Conservation (phyloP, 2,888 invertebrate species). For the Ornithoptera alexandrae region DNA sequence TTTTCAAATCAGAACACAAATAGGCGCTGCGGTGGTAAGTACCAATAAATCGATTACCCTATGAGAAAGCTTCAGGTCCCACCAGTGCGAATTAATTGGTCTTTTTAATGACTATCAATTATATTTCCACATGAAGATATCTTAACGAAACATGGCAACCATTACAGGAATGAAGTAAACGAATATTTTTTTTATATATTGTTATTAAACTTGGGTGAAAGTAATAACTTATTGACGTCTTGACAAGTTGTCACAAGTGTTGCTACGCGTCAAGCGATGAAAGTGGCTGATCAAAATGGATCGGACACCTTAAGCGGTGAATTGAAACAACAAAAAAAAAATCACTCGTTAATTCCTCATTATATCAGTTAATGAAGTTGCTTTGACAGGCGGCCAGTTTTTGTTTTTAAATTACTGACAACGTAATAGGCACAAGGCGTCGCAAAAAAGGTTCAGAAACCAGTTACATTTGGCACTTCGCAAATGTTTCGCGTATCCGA, state of each 20-base stretch:
- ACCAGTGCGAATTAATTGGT: background rate
- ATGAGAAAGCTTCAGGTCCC: too few species aligned
- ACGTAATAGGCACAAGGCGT: conserved; percentile 5
- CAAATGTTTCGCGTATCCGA: background rate
- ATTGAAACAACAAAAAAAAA: conserved; percentile 15
- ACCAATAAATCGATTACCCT: too few species aligned
- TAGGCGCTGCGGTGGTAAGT: too few species aligned
- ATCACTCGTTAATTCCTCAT: conserved; percentile 20
- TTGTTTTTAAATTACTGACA: conserved; percentile 26
- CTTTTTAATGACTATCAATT: background rate
- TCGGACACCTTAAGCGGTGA: conserved; percentile 22
- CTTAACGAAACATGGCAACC: background rate
- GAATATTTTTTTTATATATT: conserved; percentile 5
- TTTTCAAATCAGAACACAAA: too few species aligned
- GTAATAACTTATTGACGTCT: conserved; percentile 27
- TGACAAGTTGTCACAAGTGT: conserved; percentile 27
- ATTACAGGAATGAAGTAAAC: conserved; percentile 7
- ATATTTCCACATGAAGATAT: background rate
- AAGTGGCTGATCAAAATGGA: conserved; percentile 22
- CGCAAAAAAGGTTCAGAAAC: background rate
- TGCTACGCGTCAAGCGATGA: conserved; percentile 23
- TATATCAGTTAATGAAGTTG: conserved; percentile 27
- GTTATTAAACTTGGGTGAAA: conserved; percentile 29
- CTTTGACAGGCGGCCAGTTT: conserved; percentile 20
- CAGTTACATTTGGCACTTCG: background rate